Evolutionary conservation across 1,140 invertebrate genomes (phyloP), one percentile per base, ranked within the genome.

Genomic region (Halyomorpha halys): DNA sequence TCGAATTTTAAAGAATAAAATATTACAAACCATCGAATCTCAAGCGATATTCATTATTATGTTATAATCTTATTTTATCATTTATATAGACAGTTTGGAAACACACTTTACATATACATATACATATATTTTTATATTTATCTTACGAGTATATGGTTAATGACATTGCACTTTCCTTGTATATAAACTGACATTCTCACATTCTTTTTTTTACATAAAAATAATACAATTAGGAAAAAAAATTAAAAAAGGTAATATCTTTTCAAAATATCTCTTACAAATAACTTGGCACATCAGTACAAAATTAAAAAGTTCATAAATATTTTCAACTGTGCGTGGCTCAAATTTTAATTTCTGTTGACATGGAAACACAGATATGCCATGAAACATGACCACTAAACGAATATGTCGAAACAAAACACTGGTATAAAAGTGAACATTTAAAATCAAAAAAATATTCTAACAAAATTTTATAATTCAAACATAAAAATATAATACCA

Each of bases 91-190:
- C 45, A 62, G 45, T 19, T 62, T 62, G 45, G 34, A 62, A 62
- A 62, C 61, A 62, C 61, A 62, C 45, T 62, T 62, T 62, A 62
- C 45, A 62, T 39, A 39, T 39, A 39, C 34, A 62, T 62, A 49
- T 49, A 49, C 47, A 49, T 49, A 49, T 49, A 49, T 49, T 11
- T 49, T 49, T 49, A 49, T 49, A 39, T 39, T 39, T 39, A 44
- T 34, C 61, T 62, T 62, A 62, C 39, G 21, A 30, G 21, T 62
- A 34, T 18, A 47, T 62, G 61, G 61, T 62, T 62, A 62, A 62
- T 44, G 45, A 62, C 61, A 62, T 62, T 62, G 61, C 61, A 62
- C 61, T 47, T 62, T 44, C 19, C 27, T 47, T 62, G 9, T 45
- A 47, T 23, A 62, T 23, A 47, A 45, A 23, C 23, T n/a, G 54